Conservation (phyloP, 2,113 vertebrate genomes). For the Malurus cyaneus region DNA sequence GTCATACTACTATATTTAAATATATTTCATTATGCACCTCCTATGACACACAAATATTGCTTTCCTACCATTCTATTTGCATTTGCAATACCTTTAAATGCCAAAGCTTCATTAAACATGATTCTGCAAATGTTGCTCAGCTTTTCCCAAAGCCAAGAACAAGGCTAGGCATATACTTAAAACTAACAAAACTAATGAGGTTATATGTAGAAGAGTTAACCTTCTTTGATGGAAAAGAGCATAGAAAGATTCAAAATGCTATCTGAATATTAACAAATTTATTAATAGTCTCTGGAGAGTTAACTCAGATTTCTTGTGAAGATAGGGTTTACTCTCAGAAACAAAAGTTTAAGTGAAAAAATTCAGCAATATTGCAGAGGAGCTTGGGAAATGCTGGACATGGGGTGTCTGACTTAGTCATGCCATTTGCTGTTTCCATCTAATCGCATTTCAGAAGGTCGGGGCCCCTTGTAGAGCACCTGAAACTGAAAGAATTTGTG, state of each 20-base stretch:
- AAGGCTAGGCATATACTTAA: neutral
- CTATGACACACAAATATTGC: neutral
- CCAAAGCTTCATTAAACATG: slow-evolving; percentile 14
- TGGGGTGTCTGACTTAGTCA: neutral
- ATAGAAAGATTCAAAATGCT: neutral
- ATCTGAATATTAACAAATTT: slow-evolving; percentile 6
- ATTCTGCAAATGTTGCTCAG: slow-evolving; percentile 13
- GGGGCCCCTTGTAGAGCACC: neutral
- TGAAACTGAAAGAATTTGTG: neutral
- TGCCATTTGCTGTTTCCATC: neutral
- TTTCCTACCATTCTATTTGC: slow-evolving; percentile 18
- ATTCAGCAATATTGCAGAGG: neutral
- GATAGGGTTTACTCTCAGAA: neutral
- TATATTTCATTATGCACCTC: neutral
- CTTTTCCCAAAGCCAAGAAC: slow-evolving; percentile 11
- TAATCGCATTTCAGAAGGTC: neutral
- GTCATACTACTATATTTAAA: neutral
- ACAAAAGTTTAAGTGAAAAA: neutral
- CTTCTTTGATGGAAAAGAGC: neutral
- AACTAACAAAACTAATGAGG: slow-evolving; percentile 11
- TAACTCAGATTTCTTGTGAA: neutral
- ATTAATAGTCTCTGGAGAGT: neutral
- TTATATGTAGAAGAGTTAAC: neutral
- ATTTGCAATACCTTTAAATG: slow-evolving; percentile 33
- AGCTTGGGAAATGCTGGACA: neutral